These are phyloP conservation scores for Ornithoptera priamus DNA, from an alignment of 2,888 invertebrate genomes.

Conservation along the genomic window DNA sequence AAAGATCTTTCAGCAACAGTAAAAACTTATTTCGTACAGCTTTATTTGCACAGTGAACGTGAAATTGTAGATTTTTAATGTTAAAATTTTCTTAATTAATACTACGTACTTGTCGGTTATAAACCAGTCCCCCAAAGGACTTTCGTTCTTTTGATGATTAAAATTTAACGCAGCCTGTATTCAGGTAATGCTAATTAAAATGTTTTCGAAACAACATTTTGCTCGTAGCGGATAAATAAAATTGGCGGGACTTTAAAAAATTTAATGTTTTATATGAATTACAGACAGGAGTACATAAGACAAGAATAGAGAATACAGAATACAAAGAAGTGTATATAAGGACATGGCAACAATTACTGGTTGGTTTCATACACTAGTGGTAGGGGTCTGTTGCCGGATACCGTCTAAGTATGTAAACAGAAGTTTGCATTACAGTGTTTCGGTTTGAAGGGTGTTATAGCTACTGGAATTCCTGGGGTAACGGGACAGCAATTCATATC, in stretches of 20 bases:
- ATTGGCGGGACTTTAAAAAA: background rate
- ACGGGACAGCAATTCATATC: too few species aligned
- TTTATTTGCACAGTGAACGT: background rate
- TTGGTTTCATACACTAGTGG: too few species aligned
- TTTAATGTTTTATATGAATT: background rate
- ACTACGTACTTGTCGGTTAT: constrained; percentile 9
- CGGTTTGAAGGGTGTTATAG: too few species aligned
- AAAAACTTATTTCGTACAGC: constrained; percentile 1
- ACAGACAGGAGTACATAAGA: too few species aligned
- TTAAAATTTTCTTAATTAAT: constrained; percentile 10
- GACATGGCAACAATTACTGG: background rate
- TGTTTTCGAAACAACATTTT: background rate
- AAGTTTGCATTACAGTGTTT: too few species aligned
- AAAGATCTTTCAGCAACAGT: background rate
- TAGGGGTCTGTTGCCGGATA: too few species aligned
- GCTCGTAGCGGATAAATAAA: background rate
- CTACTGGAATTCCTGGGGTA: too few species aligned
- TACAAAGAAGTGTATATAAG: background rate
- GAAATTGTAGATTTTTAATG: constrained; percentile 1
- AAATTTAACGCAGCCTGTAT: constrained; percentile 10
- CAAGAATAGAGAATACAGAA: too few species aligned
- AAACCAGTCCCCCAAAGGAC: constrained; percentile 9
- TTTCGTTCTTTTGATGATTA: constrained; percentile 20
- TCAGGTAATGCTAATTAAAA: constrained; percentile 8
- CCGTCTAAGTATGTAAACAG: too few species aligned